Conservation (phyloP, 1,140 invertebrate genomes). For the Pararge aegeria region DNA sequence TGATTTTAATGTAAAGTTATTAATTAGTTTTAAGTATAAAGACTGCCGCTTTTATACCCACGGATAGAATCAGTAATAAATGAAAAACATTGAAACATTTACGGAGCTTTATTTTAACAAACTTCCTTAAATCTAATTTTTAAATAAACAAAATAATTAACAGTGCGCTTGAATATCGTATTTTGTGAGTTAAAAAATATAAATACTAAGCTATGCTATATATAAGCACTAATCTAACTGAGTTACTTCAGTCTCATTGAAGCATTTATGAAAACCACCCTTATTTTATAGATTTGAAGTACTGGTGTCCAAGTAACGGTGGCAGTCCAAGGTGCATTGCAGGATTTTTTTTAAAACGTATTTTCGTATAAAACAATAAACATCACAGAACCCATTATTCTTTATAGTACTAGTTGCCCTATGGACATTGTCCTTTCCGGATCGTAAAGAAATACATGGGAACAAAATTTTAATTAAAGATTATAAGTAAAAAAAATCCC, state of each 20-base stretch:
- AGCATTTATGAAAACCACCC: slow-evolving; percentile 34
- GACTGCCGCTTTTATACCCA: slow-evolving; percentile 52
- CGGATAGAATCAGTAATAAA: slow-evolving; percentile 37
- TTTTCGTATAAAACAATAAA: too few relatives aligned
- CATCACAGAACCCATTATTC: too few relatives aligned
- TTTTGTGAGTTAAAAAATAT: slow-evolving; percentile 43
- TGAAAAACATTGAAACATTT: slow-evolving; percentile 37
- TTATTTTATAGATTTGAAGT: background rate
- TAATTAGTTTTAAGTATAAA: slow-evolving; percentile 32
- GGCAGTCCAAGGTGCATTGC: too few relatives aligned
- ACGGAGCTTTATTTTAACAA: slow-evolving; percentile 70
- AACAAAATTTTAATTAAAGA: too few relatives aligned
- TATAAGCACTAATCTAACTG: slow-evolving; percentile 40
- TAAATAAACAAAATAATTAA: slow-evolving; percentile 45
- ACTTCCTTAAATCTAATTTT: slow-evolving; percentile 52
- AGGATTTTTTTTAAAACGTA: too few relatives aligned
- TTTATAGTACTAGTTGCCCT: too few relatives aligned
- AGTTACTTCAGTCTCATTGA: slow-evolving; percentile 61
- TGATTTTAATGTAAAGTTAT: slow-evolving; percentile 13
- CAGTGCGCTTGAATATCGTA: slow-evolving; percentile 56
- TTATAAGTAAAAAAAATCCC: too few relatives aligned
- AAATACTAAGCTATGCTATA: slow-evolving; percentile 20
- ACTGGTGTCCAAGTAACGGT: too few relatives aligned
- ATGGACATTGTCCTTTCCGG: too few relatives aligned
- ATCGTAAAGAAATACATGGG: too few relatives aligned